Evolutionary conservation across 2,797 vertebrate species (phyloP), one percentile per base, ranked within the genome.

Genomic region (Bovichtus diacanthus): DNA sequence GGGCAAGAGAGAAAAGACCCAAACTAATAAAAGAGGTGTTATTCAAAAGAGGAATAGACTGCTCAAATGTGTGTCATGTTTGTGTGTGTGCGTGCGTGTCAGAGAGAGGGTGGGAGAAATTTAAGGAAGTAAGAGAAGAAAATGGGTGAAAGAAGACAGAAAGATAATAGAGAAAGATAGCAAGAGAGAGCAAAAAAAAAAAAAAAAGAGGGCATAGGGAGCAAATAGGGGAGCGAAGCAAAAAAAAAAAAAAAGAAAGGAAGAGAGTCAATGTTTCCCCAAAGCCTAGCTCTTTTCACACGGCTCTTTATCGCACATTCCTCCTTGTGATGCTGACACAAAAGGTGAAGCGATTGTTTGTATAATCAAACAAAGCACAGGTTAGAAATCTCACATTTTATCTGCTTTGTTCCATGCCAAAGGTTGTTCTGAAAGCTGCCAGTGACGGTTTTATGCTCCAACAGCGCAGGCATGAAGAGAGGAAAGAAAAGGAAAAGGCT

Each of bases 1-100:
- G 62, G 80, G 84, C 85, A 87, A 82, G 85, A 88, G 88, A 92
- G 90, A 90, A 88, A 90, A 92, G 83, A 90, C 88, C 84, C 87
- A 11, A 77, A 86, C 88, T 91, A 93, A 93, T 93, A 93, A 91
- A 93, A 92, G 90, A 88, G 83, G 89, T 83, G 84, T 88, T 92
- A 90, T 94, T 95, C 87, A 93, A 93, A 91, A 93, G 85, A 93
- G 85, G 81, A 90, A 83, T 82, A 89, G 90, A 89, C 84, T 86
- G 83, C 84, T 90, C 80, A 61, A 80, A 74, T 82, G 87, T 85
- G 86, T 92, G 90, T 80, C 83, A 82, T 83, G 81, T 73, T 59
- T 80, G 76, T 85, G 88, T 76, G 87, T 74, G 80, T 34, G 61
- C 60, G 67, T 29, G 49, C 25, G 53, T 39, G 53, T 50, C 55